phyloP scores from a whole-genome alignment of 2,888 invertebrate genomes.

The Stenodema calcarata region DNA sequence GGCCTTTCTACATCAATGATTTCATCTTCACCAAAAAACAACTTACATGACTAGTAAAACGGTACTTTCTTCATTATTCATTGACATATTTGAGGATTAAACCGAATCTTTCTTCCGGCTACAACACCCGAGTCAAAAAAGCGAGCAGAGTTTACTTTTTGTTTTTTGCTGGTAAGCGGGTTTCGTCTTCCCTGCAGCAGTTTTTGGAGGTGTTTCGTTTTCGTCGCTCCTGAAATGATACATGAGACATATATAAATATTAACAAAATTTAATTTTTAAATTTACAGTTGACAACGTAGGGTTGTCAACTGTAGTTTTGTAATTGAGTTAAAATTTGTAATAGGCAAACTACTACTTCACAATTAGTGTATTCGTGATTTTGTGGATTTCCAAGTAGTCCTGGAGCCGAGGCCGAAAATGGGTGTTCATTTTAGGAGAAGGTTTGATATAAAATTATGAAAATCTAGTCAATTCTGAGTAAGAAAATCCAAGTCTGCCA shows the following conservation, averaged over 20 bases:
- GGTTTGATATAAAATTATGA: no score
- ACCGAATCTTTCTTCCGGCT: slow-evolving; percentile 7
- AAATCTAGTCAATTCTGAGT: no score
- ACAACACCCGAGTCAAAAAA: slow-evolving; percentile 51
- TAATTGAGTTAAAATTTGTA: no score
- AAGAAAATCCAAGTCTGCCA: no score
- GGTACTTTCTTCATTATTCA: background rate
- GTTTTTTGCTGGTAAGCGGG: slow-evolving; percentile 45
- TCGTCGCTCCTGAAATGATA: slow-evolving; percentile 31
- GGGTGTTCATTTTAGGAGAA: no score
- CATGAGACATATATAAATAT: background rate
- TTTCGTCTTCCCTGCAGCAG: background rate
- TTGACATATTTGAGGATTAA: background rate
- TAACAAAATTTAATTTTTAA: no score
- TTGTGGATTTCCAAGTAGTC: no score
- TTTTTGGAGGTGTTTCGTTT: slow-evolving; percentile 15
- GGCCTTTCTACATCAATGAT: slow-evolving; percentile 10
- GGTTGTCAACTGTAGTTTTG: no score
- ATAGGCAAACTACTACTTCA: no score
- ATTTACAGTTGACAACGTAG: no score
- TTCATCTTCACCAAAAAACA: background rate
- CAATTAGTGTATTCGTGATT: no score
- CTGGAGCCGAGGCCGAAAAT: no score
- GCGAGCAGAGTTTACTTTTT: slow-evolving; percentile 55
- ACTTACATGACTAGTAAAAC: slow-evolving; percentile 24